Conservation (phyloP, 2,888 invertebrate species). For the Camptogramma bilineatum region DNA sequence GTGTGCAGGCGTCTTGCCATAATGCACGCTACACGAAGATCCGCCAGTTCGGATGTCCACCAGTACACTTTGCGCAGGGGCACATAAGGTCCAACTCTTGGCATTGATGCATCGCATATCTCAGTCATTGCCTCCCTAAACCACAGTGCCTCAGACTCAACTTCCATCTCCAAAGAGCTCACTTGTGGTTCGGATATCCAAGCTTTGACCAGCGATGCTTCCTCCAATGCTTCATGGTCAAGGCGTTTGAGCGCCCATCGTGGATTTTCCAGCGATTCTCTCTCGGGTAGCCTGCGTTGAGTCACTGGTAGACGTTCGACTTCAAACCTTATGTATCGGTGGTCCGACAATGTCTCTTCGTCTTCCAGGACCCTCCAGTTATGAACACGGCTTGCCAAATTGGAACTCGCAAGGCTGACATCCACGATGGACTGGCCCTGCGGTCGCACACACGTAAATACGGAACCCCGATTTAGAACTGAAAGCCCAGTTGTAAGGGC, state of each 20-base stretch:
- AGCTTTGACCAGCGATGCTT: background rate
- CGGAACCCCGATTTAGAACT: background rate
- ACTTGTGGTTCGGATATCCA: background rate
- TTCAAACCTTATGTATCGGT: background rate
- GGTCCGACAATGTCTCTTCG: constrained; percentile 3
- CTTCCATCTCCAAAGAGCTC: too few species aligned
- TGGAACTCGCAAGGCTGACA: background rate
- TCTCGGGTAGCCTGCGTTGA: background rate
- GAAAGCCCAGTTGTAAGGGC: background rate
- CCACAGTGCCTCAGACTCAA: too few species aligned
- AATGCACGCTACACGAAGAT: background rate
- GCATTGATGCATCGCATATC: constrained; percentile 8
- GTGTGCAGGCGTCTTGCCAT: background rate
- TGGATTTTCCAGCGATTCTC: too few species aligned
- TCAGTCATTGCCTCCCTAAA: background rate
- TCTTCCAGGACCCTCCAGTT: background rate
- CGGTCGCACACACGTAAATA: background rate
- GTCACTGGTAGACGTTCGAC: background rate
- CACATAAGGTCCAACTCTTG: background rate
- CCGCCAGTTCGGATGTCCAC: background rate
- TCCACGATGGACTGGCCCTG: constrained; percentile 8
- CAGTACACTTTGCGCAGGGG: background rate
- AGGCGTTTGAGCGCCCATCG: background rate
- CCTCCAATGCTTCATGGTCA: background rate
- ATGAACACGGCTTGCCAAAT: background rate